Evolutionary conservation across 2,797 vertebrate species (phyloP).

Genomic region (Eptatretus atami): DNA sequence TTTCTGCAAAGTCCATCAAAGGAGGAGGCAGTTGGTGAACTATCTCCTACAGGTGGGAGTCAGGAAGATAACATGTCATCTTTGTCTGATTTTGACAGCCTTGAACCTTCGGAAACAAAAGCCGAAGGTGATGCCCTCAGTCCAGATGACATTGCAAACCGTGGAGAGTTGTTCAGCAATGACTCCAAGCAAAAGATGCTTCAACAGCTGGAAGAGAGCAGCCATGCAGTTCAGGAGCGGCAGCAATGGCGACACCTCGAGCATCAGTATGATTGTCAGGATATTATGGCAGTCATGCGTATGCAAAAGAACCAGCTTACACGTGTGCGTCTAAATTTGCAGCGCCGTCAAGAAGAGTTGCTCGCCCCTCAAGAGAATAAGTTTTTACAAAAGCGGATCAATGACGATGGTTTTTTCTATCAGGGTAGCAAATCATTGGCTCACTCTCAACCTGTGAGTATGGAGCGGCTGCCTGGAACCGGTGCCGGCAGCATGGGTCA

Average conservation of each 20-base stretch:
- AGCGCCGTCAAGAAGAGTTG: conserved; percentile 19
- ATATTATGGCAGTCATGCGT: conserved; percentile 70
- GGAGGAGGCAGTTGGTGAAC: too few species aligned
- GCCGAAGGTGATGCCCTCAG: too few species aligned
- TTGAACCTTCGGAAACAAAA: too few species aligned
- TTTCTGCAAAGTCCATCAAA: too few species aligned
- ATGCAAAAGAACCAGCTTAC: conserved; percentile 42
- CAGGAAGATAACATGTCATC: too few species aligned
- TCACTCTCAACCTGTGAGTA: too few species aligned
- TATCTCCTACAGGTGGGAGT: too few species aligned
- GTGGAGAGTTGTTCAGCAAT: conserved; percentile 8
- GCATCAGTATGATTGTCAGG: conserved; percentile 37
- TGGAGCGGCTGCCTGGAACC: too few species aligned
- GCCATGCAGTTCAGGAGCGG: conserved; percentile 41
- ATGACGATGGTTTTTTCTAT: not conserved
- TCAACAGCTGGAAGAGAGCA: conserved; percentile 47
- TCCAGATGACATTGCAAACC: too few species aligned
- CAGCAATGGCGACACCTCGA: conserved; percentile 10
- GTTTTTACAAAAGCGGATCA: not conserved
- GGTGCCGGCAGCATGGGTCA: not conserved
- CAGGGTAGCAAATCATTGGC: conserved; percentile 2
- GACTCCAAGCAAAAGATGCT: conserved; percentile 18
- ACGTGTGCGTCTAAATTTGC: conserved; percentile 30
- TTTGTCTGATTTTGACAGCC: too few species aligned
- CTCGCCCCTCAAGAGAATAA: not conserved